phyloP scores from a whole-genome alignment of 2,888 invertebrate species.

The Thereva nobilitata region DNA sequence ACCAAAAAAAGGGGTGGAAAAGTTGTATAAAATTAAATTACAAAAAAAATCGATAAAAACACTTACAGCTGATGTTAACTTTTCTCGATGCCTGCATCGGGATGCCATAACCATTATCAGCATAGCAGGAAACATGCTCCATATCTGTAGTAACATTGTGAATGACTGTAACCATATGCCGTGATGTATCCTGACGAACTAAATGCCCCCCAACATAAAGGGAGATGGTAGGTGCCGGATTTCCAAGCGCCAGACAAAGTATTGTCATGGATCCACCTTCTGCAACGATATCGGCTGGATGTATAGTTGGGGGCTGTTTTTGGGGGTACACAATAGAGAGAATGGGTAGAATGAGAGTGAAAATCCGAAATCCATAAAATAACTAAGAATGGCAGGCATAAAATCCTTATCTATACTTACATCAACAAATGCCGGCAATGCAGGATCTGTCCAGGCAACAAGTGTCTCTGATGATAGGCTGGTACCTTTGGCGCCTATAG shows the following conservation, averaged over 20 bases:
- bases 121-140: conserved; percentile 85
- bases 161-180: conserved; percentile 86
- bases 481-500: conserved; percentile 69
- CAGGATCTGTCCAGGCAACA: conserved; percentile 85
- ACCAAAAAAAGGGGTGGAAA: too few species aligned
- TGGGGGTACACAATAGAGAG: background rate
- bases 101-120: conserved; percentile 84
- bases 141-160: conserved; percentile 83
- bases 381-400: too few species aligned
- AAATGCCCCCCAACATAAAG: conserved; percentile 73
- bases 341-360: too few species aligned
- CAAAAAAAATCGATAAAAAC: background rate
- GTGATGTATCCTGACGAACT: conserved; percentile 79
- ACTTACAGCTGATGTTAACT: conserved; percentile 81
- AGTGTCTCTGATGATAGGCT: conserved; percentile 81
- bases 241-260: conserved; percentile 82
- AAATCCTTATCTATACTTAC: conserved; percentile 57
- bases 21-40: too few species aligned
- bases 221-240: conserved; percentile 82
- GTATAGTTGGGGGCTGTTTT: conserved; percentile 76
- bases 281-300: conserved; percentile 79
- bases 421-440: conserved; percentile 84
- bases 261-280: conserved; percentile 88
- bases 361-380: too few species aligned
- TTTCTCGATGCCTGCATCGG: conserved; percentile 83